Evolutionary conservation across 2,888 invertebrate species (phyloP).

Genomic region (Pilophorus perplexus): DNA sequence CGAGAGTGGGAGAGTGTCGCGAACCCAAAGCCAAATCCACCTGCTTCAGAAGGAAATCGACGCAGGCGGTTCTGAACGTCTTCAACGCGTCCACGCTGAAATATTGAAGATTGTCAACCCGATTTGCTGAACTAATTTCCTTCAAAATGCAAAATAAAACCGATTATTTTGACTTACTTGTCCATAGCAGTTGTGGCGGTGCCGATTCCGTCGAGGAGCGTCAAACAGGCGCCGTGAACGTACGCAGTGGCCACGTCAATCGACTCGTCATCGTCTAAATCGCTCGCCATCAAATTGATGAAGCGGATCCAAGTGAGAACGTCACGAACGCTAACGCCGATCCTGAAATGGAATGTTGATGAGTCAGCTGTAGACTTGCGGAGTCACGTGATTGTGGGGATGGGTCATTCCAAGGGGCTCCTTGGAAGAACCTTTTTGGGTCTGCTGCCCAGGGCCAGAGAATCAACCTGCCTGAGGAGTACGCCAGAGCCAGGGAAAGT

Average conservation of each 20-base stretch:
- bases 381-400: too few species aligned
- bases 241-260: slow-evolving; percentile 65
- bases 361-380: too few species aligned
- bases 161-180: slow-evolving; percentile 53
- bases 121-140: too few species aligned
- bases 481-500: too few species aligned
- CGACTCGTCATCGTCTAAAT: slow-evolving; percentile 43
- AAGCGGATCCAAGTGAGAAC: slow-evolving; percentile 89
- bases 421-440: too few species aligned
- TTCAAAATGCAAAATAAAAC: too few species aligned
- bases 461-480: too few species aligned
- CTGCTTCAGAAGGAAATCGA: slow-evolving; percentile 45
- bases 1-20: slow-evolving; percentile 36
- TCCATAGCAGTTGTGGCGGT: slow-evolving; percentile 72
- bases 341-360: slow-evolving; percentile 61
- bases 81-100: slow-evolving; percentile 40
- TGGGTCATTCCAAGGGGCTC: too few species aligned
- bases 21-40: slow-evolving; percentile 44
- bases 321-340: slow-evolving; percentile 86
- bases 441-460: too few species aligned
- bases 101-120: slow-evolving; percentile 23
- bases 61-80: slow-evolving; percentile 41
- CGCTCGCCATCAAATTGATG: slow-evolving; percentile 63
- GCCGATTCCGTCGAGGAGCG: slow-evolving; percentile 88
- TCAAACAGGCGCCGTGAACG: slow-evolving; percentile 85